Evolutionary conservation across 2,113 vertebrate species (phyloP).

Genomic region (Antechinus stuartii): DNA sequence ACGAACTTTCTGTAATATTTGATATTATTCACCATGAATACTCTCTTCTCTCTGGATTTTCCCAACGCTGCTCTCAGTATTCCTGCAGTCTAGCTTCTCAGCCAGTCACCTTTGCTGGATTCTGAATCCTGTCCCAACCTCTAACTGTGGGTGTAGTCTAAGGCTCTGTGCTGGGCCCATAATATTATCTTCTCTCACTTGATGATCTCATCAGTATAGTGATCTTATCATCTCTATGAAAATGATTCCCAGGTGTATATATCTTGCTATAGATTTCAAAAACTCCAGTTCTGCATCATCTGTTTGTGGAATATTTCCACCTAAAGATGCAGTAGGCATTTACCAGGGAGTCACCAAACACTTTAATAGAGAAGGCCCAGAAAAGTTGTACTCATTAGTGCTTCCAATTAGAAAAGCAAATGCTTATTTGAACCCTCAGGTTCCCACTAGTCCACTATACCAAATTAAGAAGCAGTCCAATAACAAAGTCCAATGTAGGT

Average conservation of each 20-base stretch:
- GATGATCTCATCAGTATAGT: background rate
- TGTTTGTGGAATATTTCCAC: background rate
- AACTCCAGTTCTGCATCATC: background rate
- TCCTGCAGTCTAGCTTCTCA: too few species aligned
- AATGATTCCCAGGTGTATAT: background rate
- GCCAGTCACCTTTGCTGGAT: background rate
- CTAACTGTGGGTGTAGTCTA: background rate
- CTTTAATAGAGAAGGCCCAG: background rate
- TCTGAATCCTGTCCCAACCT: background rate
- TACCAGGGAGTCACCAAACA: background rate
- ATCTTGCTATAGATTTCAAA: background rate
- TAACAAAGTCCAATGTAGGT: background rate
- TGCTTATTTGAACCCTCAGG: background rate
- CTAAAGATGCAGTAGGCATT: background rate
- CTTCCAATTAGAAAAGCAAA: background rate
- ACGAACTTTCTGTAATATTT: background rate
- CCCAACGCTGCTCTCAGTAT: background rate
- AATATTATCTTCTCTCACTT: background rate
- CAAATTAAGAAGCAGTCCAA: background rate
- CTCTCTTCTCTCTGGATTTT: background rate
- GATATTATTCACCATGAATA: background rate
- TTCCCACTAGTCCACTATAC: background rate
- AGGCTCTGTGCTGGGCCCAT: background rate
- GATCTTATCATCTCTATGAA: background rate
- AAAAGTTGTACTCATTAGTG: background rate